Evolutionary conservation across 2,797 vertebrate genomes (phyloP).

Genomic region (Rhabdophis nuchalis): DNA sequence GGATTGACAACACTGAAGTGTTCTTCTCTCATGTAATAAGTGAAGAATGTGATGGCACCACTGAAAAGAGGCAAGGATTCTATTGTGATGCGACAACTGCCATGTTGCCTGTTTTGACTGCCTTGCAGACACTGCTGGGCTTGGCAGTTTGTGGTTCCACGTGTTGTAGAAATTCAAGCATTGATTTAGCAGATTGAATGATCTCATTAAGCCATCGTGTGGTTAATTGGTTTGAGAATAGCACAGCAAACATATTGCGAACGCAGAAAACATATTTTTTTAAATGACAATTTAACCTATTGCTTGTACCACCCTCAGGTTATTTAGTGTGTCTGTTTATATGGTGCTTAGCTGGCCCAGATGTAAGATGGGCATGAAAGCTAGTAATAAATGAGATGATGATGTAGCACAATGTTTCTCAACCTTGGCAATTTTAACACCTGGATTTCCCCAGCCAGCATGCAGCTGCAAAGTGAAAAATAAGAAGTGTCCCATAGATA

Average conservation of each 20-base stretch:
- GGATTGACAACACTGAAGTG: not conserved
- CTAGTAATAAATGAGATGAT: not conserved
- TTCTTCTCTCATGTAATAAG: not conserved
- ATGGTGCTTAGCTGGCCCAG: not conserved
- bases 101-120: not conserved
- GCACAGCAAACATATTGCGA: not conserved
- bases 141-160: not conserved
- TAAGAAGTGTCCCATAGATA: not conserved
- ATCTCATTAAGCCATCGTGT: not conserved
- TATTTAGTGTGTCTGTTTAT: not conserved
- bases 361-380: not conserved
- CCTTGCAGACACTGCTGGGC: not conserved
- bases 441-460: not conserved
- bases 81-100: not conserved
- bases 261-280: not conserved
- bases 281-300: not conserved
- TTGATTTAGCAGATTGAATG: not conserved
- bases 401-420: not conserved
- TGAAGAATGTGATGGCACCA: too few relatives aligned
- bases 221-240: not conserved
- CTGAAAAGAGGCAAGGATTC: too few relatives aligned
- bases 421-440: not conserved
- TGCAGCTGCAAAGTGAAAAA: not conserved
- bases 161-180: not conserved
- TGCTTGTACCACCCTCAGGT: not conserved